Base-by-base conservation (phyloP, 2,113 vertebrate genomes). In the Oreochromis aureus region DNA sequence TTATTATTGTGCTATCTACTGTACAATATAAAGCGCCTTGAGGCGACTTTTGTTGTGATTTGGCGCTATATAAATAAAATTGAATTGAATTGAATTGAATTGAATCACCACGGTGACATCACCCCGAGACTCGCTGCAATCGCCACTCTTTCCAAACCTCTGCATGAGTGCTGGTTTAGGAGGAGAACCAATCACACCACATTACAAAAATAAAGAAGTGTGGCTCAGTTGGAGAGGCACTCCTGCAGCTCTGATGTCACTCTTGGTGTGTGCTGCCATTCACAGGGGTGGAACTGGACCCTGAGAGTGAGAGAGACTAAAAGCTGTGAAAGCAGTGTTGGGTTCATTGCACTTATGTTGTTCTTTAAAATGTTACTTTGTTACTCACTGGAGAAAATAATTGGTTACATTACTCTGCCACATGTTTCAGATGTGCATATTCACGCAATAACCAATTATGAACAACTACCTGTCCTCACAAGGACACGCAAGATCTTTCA, bases 371-470 rank as follows among this genome's bases (percentile, higher is more conserved):
- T 36, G 6, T 71, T 24, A 71, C 36, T 71, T 71, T 71, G 7
- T 41, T 44, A 16, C n/a, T 27, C 36, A 3, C 3, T 44, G 5
- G 7, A 44, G 36, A 24, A 44, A 44, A 9, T 44, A 71, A 24
- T 71, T 71, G 12, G 39, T 24, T 71, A 4, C n/a, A 71, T 44
- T 16, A 3, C 39, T 44, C 36, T 1, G 7, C 7, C 11, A 39
- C 61, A 0, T 71, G 36, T 41, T 39, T 5, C 66, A 44, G 0
- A 44, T 24, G 5, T 44, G 2, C 39, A 44, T 71, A 24, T 6
- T 76, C 41, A 48, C 41, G 7, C 16, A 46, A 48, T 73, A 46
- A 73, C 18, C 18, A 66, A 19, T 66, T 66, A n/a, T 36, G 32
- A 36, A 36, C 10, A 2, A 66, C 0, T 66, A 39, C 69, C 41